Conservation (phyloP, 2,888 invertebrate species). For the Napeogenes sylphis region DNA sequence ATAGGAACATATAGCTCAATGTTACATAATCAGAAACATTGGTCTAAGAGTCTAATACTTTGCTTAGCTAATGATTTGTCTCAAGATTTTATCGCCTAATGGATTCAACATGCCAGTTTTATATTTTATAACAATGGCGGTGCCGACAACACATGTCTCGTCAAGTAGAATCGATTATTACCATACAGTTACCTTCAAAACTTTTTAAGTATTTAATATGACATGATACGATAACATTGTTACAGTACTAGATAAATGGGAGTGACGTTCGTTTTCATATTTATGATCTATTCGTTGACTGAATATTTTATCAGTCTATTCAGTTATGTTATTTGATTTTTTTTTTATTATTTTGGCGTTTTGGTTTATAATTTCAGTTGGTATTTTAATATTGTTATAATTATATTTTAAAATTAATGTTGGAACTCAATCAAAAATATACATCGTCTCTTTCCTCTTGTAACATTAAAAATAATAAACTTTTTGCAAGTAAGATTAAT, state of each 20-base stretch:
- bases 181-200: constrained; percentile 63
- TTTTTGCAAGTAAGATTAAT: constrained; percentile 25
- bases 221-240: constrained; percentile 70
- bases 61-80: too few relatives aligned
- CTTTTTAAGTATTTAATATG: constrained; percentile 66
- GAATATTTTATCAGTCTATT: too few relatives aligned
- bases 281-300: constrained; percentile 11
- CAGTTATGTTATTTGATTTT: neutral
- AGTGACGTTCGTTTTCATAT: constrained; percentile 20
- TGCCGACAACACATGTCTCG: constrained; percentile 65
- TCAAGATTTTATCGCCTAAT: constrained; percentile 26
- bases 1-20: too few relatives aligned
- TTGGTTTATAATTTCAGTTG: too few relatives aligned
- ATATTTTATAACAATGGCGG: constrained; percentile 57
- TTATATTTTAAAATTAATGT: too few relatives aligned
- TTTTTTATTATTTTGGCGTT: neutral
- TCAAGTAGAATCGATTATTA: constrained; percentile 63
- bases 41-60: too few relatives aligned
- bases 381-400: too few relatives aligned
- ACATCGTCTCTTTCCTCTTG: too few relatives aligned
- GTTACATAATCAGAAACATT: too few relatives aligned
- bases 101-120: constrained; percentile 49
- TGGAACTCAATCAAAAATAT: too few relatives aligned
- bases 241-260: constrained; percentile 47
- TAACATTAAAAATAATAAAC: neutral